These are phyloP conservation scores for Masticophis lateralis DNA, from an alignment of 2,797 vertebrate genomes.

Conservation along the genomic window DNA sequence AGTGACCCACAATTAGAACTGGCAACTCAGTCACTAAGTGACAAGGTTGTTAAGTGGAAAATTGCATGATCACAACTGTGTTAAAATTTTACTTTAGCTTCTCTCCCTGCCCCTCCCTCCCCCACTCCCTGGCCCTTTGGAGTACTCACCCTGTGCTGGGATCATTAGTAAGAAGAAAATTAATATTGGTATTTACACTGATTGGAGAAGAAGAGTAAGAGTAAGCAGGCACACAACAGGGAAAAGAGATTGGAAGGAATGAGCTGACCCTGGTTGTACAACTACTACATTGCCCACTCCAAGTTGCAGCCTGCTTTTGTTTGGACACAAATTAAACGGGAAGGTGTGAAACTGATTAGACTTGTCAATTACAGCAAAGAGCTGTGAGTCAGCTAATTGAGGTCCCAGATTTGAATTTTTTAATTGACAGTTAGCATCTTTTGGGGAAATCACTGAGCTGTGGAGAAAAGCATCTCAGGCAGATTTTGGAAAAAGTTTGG, in stretches of 20 bases:
- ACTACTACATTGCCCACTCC: not conserved
- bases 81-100: not conserved
- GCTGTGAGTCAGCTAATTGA: not conserved
- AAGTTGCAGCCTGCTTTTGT: not conserved
- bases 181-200: not conserved
- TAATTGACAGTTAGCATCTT: not conserved
- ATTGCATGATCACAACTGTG: not conserved
- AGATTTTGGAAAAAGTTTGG: not conserved
- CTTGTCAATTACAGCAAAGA: not conserved
- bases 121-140: not conserved
- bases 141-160: not conserved
- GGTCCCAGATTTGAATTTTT: not conserved
- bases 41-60: not conserved
- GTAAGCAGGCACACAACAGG: not conserved
- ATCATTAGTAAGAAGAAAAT: not conserved
- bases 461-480: not conserved
- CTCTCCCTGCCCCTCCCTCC: accelerated
- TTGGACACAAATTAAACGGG: not conserved
- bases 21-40: not conserved
- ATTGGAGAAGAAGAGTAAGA: not conserved
- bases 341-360: not conserved
- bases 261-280: not conserved
- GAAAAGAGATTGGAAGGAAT: not conserved
- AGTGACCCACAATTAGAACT: not conserved
- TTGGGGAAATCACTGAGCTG: not conserved